These are phyloP conservation scores for Metacarcinus magister DNA, from an alignment of 2,888 invertebrate genomes.

Conservation along the genomic window DNA sequence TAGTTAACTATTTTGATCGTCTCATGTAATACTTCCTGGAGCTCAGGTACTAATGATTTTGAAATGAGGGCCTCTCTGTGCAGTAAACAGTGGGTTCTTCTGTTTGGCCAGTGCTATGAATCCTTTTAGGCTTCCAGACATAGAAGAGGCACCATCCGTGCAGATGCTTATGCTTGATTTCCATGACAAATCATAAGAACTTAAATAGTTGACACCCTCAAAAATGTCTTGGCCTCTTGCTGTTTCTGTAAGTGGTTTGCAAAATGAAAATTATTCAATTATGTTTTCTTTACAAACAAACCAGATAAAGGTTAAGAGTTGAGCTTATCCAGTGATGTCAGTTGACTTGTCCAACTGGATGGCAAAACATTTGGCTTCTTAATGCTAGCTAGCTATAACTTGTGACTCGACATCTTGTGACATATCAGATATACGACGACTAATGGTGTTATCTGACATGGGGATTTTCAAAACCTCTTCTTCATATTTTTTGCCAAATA, in stretches of 20 bases:
- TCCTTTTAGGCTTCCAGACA: constrained; percentile 43
- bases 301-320: constrained; percentile 19
- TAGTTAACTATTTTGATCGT: constrained; percentile 56
- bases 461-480: background rate
- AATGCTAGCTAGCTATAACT: constrained; percentile 38
- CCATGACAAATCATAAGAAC: constrained; percentile 55
- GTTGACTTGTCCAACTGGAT: constrained; percentile 55
- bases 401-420: constrained; percentile 27
- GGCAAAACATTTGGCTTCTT: constrained; percentile 54
- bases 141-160: constrained; percentile 55
- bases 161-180: constrained; percentile 54
- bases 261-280: constrained; percentile 38
- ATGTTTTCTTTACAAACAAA: constrained; percentile 55
- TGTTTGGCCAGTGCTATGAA: constrained; percentile 9
- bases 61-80: constrained; percentile 7
- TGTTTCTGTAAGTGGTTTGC: constrained; percentile 40
- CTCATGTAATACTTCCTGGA: background rate
- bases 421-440: background rate
- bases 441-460: constrained; percentile 27
- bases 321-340: constrained; percentile 53
- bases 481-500: background rate
- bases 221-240: constrained; percentile 57
- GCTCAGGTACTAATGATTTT: background rate
- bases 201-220: constrained; percentile 1
- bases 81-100: background rate